phyloP scores from a whole-genome alignment of 2,797 vertebrate species.

The Okamejei kenojei region DNA sequence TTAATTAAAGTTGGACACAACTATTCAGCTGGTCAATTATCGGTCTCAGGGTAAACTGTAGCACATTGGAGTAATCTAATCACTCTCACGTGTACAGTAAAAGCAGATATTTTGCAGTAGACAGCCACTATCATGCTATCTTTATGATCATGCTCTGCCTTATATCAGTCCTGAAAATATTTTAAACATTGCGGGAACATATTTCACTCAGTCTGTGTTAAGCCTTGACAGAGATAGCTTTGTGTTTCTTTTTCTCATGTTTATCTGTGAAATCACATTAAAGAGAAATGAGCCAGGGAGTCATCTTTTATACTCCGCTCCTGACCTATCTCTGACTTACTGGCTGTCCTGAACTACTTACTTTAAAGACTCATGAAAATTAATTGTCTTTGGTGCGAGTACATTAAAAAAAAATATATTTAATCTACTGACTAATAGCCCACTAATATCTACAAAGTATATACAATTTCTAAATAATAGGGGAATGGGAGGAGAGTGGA shows the following conservation, averaged over 20 bases:
- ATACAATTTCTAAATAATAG: neutral
- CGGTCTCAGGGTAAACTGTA: no score
- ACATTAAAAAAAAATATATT: neutral
- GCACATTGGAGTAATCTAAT: neutral
- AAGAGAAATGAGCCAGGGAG: neutral
- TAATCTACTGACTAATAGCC: slow-evolving; percentile 18
- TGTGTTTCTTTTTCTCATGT: neutral
- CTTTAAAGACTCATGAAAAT: neutral
- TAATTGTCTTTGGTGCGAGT: neutral
- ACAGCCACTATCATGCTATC: slow-evolving; percentile 20
- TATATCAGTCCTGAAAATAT: slow-evolving; percentile 26
- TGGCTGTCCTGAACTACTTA: slow-evolving; percentile 14
- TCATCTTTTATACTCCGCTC: neutral
- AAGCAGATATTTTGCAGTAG: slow-evolving; percentile 26
- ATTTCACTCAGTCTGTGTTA: neutral
- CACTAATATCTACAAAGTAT: neutral
- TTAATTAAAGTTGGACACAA: neutral
- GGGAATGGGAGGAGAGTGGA: neutral
- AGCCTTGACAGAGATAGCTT: neutral
- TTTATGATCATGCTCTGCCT: slow-evolving; percentile 23
- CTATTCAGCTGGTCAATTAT: neutral
- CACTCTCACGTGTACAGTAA: neutral
- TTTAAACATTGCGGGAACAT: slow-evolving; percentile 21
- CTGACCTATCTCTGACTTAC: slow-evolving; percentile 8
- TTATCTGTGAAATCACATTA: neutral